phyloP scores from a whole-genome alignment of 2,113 vertebrate species.

The Loxodonta africana region DNA sequence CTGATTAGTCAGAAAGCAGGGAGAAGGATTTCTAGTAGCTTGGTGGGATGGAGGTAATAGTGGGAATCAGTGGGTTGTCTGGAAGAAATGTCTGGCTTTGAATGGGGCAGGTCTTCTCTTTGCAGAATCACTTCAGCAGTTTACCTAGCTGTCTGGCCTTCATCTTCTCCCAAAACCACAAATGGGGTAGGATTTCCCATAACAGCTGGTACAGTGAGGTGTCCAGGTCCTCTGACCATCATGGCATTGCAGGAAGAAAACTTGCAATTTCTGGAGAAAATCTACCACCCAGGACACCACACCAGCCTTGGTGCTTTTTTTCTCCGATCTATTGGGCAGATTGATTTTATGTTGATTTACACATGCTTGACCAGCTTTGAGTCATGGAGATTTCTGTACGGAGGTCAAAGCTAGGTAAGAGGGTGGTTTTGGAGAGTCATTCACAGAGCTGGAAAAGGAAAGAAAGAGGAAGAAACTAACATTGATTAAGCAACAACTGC shows the following conservation, averaged over 20 bases:
- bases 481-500: not conserved
- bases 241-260: not conserved
- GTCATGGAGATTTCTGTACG: not conserved
- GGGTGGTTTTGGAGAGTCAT: not conserved
- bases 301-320: not conserved
- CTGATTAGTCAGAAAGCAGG: not conserved
- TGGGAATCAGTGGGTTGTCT: not conserved
- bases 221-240: not conserved
- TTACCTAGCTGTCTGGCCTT: not conserved
- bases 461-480: not conserved
- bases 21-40: not conserved
- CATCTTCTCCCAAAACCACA: not conserved
- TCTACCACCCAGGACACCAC: fast-evolving
- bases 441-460: not conserved
- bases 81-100: not conserved
- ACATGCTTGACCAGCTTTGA: conserved; percentile 1
- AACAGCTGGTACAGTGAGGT: not conserved
- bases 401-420: not conserved
- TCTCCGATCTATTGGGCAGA: not conserved
- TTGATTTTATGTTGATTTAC: conserved; percentile 17
- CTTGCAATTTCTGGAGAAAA: not conserved
- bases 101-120: not conserved
- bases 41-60: not conserved
- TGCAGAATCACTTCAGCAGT: not conserved
- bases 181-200: not conserved